phyloP scores from a whole-genome alignment of 2,113 vertebrate genomes.

The Ochotona curzoniae region DNA sequence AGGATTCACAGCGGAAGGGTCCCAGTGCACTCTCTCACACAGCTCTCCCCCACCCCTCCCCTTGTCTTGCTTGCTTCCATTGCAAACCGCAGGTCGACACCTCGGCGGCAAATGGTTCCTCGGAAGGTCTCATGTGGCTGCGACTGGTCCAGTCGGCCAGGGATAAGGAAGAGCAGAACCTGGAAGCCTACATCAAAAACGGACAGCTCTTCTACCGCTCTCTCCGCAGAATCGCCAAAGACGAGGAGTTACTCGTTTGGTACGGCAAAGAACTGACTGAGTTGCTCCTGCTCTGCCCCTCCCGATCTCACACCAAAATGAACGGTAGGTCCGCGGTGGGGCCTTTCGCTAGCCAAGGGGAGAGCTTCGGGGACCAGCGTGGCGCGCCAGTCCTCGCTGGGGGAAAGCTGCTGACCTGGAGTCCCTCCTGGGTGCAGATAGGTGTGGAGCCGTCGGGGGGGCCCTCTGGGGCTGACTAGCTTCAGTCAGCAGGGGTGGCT shows the following conservation, averaged over 20 bases:
- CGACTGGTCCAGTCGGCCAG: slow-evolving; percentile 96
- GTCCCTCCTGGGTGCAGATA: background rate
- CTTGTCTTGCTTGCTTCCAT: background rate
- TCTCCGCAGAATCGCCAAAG: slow-evolving; percentile 95
- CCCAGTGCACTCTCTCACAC: background rate
- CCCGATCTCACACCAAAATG: slow-evolving; percentile 88
- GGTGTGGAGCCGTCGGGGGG: background rate
- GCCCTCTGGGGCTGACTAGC: background rate
- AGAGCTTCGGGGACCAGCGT: background rate
- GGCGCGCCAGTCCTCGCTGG: no score
- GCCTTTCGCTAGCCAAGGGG: background rate
- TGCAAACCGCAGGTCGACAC: slow-evolving; percentile 93
- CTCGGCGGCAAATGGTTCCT: slow-evolving; percentile 94
- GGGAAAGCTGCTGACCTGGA: background rate
- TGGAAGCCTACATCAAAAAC: slow-evolving; percentile 98
- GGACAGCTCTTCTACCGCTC: slow-evolving; percentile 98
- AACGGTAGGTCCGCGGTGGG: slow-evolving; percentile 88
- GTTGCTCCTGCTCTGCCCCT: slow-evolving; percentile 91
- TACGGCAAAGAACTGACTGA: slow-evolving; percentile 97
- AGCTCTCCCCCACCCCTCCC: background rate
- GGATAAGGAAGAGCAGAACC: slow-evolving; percentile 97
- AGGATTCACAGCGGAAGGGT: background rate
- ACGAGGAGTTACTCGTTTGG: slow-evolving; percentile 98
- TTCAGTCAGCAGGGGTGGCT: background rate
- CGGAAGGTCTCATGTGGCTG: slow-evolving; percentile 97